phyloP scores from a whole-genome alignment of 2,797 vertebrate species.

The Aphelocoma californica region DNA sequence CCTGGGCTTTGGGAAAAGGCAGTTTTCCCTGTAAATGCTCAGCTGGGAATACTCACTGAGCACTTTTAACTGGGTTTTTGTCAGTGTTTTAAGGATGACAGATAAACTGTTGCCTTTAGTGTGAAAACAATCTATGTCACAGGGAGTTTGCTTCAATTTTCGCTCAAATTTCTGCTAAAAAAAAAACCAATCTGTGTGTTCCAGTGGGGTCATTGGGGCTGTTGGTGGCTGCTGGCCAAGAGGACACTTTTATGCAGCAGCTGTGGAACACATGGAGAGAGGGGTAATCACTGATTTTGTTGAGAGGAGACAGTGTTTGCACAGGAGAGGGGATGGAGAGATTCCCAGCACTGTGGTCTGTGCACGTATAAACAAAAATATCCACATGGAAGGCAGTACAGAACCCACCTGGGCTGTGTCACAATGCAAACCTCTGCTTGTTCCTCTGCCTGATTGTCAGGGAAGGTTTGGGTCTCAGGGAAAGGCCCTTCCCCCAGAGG shows the following conservation, averaged over 20 bases:
- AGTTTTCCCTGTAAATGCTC: neutral
- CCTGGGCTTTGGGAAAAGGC: neutral
- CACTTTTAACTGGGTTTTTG: neutral
- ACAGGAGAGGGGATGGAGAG: accelerated
- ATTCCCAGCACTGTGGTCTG: accelerated
- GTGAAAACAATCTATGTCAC: neutral
- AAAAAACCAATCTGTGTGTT: neutral
- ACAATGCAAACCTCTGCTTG: accelerated
- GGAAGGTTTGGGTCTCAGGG: neutral
- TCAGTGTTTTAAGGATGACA: neutral
- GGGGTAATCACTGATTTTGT: neutral
- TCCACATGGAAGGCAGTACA: accelerated
- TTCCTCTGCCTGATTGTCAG: accelerated
- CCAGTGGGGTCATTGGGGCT: neutral
- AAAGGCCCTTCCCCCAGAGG: neutral
- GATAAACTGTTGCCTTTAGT: neutral
- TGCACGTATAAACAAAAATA: neutral
- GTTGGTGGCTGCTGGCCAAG: neutral
- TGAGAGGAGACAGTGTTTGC: neutral
- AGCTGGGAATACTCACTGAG: neutral
- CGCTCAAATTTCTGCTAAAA: neutral
- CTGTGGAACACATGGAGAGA: neutral
- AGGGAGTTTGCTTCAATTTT: neutral
- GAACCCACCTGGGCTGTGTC: neutral
- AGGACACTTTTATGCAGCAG: accelerated